Percentiles rank a stretch among this genome's conserved stretches.
These are phyloP conservation scores for Ceratina australensis DNA, from an alignment of 1,140 invertebrate genomes.

Conservation along the genomic window DNA sequence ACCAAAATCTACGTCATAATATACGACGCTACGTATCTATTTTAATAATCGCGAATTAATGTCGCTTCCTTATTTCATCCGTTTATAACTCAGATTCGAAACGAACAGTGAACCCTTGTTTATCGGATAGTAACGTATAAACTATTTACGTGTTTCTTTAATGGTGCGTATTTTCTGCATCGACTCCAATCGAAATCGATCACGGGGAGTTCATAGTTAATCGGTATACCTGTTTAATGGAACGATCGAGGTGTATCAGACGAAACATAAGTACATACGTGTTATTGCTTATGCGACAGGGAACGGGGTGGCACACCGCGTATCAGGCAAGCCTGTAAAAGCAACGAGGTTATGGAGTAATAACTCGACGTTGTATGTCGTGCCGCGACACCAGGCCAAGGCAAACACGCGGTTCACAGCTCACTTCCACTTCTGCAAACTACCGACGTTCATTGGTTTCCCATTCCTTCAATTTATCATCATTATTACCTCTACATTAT, in stretches of 20 bases:
- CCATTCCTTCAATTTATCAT: too few species aligned
- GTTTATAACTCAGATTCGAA: neutral
- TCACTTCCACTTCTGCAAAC: slow-evolving; percentile 3
- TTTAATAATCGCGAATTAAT: slow-evolving; percentile 36
- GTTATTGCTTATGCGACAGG: slow-evolving; percentile 49
- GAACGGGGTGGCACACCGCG: neutral
- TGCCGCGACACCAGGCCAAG: slow-evolving; percentile 19
- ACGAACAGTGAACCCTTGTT: too few species aligned
- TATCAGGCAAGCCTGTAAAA: slow-evolving; percentile 49
- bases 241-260: slow-evolving; percentile 38
- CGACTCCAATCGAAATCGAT: neutral
- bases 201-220: too few species aligned
- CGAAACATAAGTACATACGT: slow-evolving; percentile 22
- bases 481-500: too few species aligned
- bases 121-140: too few species aligned
- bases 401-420: slow-evolving; percentile 37
- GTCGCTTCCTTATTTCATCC: slow-evolving; percentile 28
- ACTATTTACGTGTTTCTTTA: too few species aligned
- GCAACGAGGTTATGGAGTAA: slow-evolving; percentile 61
- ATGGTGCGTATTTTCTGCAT: too few species aligned
- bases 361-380: slow-evolving; percentile 43
- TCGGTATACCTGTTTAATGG: slow-evolving; percentile 3
- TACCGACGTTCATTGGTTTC: neutral
- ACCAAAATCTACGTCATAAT: slow-evolving; percentile 31
- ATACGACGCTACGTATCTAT: slow-evolving; percentile 40